Conservation (phyloP, 1,140 invertebrate species). For the Caenorhabditis latens region DNA sequence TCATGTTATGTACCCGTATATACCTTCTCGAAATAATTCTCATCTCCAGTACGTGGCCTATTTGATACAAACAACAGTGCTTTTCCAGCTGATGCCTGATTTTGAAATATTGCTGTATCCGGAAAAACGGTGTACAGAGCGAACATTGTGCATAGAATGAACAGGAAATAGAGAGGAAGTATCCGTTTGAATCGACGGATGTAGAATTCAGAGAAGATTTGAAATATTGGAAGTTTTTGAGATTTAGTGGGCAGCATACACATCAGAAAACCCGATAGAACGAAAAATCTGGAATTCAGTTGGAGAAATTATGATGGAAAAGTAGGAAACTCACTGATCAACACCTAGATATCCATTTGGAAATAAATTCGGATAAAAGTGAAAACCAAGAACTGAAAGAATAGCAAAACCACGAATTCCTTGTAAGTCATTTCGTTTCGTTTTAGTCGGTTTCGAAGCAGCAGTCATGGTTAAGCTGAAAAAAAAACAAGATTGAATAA, state of each 20-base stretch:
- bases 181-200: slow-evolving; percentile 4
- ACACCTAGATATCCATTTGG: slow-evolving; percentile 60
- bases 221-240: background rate
- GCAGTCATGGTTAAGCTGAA: background rate
- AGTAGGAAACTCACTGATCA: slow-evolving; percentile 50
- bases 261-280: slow-evolving; percentile 53
- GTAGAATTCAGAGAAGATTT: slow-evolving; percentile 28
- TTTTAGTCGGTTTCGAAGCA: background rate
- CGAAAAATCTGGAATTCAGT: slow-evolving; percentile 30
- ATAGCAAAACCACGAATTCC: slow-evolving; percentile 56
- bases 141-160: background rate
- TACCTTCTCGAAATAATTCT: slow-evolving; percentile 20
- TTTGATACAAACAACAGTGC: slow-evolving; percentile 2
- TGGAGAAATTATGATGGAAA: background rate
- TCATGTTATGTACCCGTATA: no score
- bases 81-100: background rate
- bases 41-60: background rate
- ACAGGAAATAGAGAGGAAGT: slow-evolving; percentile 1
- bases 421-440: slow-evolving; percentile 44
- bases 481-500: no score
- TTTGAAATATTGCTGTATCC: background rate
- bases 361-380: slow-evolving; percentile 41
- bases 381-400: slow-evolving; percentile 46
- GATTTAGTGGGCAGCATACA: slow-evolving; percentile 16
- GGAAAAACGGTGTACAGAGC: background rate